Evolutionary conservation across 2,888 invertebrate species (phyloP).

Genomic region (Agrenia bidenticulata): DNA sequence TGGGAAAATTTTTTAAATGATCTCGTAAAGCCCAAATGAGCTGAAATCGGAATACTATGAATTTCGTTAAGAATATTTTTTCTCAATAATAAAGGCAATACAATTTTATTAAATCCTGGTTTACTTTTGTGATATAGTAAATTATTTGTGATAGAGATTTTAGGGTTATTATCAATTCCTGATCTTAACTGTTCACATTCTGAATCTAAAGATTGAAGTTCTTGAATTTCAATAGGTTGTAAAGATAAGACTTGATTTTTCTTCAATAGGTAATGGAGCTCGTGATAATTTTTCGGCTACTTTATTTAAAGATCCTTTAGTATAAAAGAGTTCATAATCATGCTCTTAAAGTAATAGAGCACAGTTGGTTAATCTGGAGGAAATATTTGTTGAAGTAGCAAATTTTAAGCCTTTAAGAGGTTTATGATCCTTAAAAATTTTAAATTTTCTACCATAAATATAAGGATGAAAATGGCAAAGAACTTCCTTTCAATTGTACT

Average conservation of each 20-base stretch:
- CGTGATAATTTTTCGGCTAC: not conserved
- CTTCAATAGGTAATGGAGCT: not conserved
- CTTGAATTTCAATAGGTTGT: not conserved
- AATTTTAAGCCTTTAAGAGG: constrained; percentile 10
- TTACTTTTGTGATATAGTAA: not conserved
- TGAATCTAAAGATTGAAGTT: not conserved
- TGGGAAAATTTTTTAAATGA: not conserved
- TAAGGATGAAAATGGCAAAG: constrained; percentile 20
- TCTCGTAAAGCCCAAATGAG: not conserved
- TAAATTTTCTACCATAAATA: constrained; percentile 20
- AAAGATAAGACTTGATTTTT: not conserved
- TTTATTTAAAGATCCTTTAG: not conserved
- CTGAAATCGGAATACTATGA: not conserved
- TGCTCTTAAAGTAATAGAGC: constrained; percentile 11
- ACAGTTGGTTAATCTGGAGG: constrained; percentile 10
- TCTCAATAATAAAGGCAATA: not conserved
- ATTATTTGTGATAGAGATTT: not conserved
- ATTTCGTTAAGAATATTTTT: not conserved
- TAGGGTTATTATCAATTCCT: no score
- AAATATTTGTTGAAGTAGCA: constrained; percentile 10
- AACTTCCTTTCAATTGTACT: constrained; percentile 15
- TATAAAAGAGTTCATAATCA: constrained; percentile 2
- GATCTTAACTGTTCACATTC: not conserved
- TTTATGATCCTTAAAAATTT: constrained; percentile 14
- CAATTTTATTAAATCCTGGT: not conserved